Evolutionary conservation across 2,888 invertebrate genomes (phyloP).

Genomic region (Mythimna pallens): DNA sequence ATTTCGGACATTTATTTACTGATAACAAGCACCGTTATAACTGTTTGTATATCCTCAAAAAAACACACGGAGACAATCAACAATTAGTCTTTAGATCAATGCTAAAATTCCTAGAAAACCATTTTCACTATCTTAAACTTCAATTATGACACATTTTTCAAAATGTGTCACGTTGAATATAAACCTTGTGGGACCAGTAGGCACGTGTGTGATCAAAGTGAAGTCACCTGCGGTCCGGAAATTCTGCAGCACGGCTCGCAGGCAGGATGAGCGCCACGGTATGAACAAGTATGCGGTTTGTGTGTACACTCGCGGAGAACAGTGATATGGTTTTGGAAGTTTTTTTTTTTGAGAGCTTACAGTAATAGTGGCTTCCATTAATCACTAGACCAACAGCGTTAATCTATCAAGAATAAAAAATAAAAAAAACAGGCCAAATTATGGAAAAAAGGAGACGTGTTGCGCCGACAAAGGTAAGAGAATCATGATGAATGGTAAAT

Average conservation of each 20-base stretch:
- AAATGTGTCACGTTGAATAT: not conserved
- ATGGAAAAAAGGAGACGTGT: too few species aligned
- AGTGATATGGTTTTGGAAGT: not conserved
- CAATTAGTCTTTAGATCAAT: too few species aligned
- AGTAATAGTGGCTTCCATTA: too few species aligned
- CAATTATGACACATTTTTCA: not conserved
- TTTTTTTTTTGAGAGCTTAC: not conserved
- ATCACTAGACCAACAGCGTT: too few species aligned
- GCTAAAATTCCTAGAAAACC: not conserved
- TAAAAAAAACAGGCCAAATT: too few species aligned
- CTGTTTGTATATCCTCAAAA: not conserved
- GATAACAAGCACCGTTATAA: not conserved
- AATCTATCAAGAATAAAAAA: too few species aligned
- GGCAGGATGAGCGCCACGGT: constrained; percentile 8
- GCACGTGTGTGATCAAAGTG: constrained; percentile 7
- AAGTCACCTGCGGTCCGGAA: constrained; percentile 31
- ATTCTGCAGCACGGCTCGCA: constrained; percentile 12
- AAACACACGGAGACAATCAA: too few species aligned
- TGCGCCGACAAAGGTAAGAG: too few species aligned
- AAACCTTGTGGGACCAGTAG: not conserved
- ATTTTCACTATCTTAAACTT: not conserved
- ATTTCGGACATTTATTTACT: too few species aligned
- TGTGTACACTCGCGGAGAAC: constrained; percentile 25
- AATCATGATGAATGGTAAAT: too few species aligned
- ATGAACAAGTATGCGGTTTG: constrained; percentile 18